Evolutionary conservation across 2,113 vertebrate species (phyloP).

Genomic region (Pleuronectes platessa): DNA sequence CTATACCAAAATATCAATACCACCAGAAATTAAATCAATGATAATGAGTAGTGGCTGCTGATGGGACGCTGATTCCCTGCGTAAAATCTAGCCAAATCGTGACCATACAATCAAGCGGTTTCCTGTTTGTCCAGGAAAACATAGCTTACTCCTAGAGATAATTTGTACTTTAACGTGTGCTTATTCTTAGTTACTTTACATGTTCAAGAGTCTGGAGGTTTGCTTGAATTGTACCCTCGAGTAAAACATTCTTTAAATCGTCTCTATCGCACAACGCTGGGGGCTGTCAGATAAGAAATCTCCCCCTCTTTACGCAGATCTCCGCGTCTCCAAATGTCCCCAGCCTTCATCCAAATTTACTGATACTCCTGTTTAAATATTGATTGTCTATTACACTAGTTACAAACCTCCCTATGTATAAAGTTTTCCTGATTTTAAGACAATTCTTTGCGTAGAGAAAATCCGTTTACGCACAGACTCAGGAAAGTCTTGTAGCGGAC

Average conservation of each 20-base stretch:
- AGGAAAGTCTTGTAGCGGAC: neutral
- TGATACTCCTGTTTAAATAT: neutral
- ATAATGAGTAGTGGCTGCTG: neutral
- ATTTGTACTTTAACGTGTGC: neutral
- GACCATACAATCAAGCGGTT: neutral
- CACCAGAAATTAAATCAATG: too few relatives aligned
- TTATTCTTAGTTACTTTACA: neutral
- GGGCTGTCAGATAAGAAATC: slow-evolving; percentile 76
- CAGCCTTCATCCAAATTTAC: slow-evolving; percentile 1
- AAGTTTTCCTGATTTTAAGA: neutral
- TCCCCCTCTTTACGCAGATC: slow-evolving; percentile 38
- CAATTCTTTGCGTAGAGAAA: neutral
- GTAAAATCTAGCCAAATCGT: neutral
- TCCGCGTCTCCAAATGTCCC: slow-evolving; percentile 30
- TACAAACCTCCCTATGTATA: neutral
- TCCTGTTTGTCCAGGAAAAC: slow-evolving; percentile 16
- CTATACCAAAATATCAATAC: neutral
- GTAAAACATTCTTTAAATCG: slow-evolving; percentile 1
- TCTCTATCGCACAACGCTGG: slow-evolving; percentile 44
- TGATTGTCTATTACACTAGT: neutral
- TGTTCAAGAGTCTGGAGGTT: neutral
- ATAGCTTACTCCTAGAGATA: rapidly evolving
- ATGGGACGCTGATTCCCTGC: neutral
- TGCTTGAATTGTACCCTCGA: neutral
- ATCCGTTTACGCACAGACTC: slow-evolving; percentile 33